Evolutionary conservation across 1,140 invertebrate species (phyloP), one percentile per base, ranked within the genome.

Genomic region (Bradysia coprophila): DNA sequence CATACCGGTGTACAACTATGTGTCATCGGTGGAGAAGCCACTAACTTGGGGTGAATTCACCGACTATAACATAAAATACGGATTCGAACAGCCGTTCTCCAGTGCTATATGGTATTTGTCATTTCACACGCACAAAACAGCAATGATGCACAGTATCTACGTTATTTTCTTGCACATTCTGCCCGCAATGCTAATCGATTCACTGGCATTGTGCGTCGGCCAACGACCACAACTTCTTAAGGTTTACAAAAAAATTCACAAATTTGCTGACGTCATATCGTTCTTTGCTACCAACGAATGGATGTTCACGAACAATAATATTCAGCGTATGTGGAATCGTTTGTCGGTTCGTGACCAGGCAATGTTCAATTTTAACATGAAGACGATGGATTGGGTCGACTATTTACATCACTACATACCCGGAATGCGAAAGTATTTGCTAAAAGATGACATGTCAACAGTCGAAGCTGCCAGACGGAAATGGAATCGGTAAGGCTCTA

Each of bases 211-310:
- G 2, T 67, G 76, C 44, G 45, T 72, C n/a, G 75, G 77, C 36
- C 64, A 67, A 45, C 70, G 71, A 52, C 72, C 73, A 50, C 67
- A 63, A 53, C 65, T 86, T 54, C 56, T 76, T 41, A 75, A 75
- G 45, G 63, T 78, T 20, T 83, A 86, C 53, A 65, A 66, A 36
- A 84, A 80, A 55, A 69, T 89, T 22, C 70, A 80, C 48, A 78
- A 77, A 55, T 79, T 84, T 32, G 63, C 72, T 0, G 58, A 64
- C 1, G 72, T 76, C 0, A 59, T 88, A 8, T 67, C 76, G 11
- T 79, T 76, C 49, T 89, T 89, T 57, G 73, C 69, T 20, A 73
- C 68, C 1, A 54, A 64, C 33, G 69, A 78, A 48, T 87, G 83
- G 72, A 54, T 61, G 2, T 87, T 83, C 54, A 63, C 68, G 9